A percentile compares a stretch with the other conserved stretches of the same genome.
Conservation (phyloP, 1,140 invertebrate species). For the Leptinotarsa texana region DNA sequence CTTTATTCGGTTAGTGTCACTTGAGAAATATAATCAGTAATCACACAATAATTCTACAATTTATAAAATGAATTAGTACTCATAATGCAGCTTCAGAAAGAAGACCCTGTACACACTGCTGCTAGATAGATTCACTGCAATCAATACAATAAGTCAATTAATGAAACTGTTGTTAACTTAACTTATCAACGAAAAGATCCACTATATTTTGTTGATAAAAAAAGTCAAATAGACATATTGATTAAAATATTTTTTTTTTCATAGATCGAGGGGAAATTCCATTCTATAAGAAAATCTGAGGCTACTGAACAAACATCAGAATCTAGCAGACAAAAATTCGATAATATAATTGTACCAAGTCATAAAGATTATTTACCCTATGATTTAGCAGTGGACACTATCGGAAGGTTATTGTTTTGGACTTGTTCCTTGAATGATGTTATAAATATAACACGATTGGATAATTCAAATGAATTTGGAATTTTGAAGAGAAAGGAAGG, state of each 20-base stretch:
- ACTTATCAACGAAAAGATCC: too few relatives aligned
- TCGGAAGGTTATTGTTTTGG: slow-evolving; percentile 85
- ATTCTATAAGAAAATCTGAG: slow-evolving; percentile 72
- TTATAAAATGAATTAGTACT: too few relatives aligned
- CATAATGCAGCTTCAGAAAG: too few relatives aligned
- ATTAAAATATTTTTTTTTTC: slow-evolving; percentile 19
- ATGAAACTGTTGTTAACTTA: too few relatives aligned
- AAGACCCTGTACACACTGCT: too few relatives aligned
- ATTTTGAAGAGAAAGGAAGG: slow-evolving; percentile 73
- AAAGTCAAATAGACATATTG: too few relatives aligned
- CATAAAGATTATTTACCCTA: slow-evolving; percentile 62
- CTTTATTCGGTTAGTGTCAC: too few relatives aligned
- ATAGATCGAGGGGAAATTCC: slow-evolving; percentile 77
- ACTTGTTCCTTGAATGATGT: slow-evolving; percentile 79
- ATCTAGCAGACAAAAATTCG: not conserved
- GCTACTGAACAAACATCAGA: slow-evolving; percentile 66
- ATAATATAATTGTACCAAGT: not conserved
- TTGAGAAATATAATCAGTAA: too few relatives aligned
- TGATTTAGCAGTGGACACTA: slow-evolving; percentile 84
- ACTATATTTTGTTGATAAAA: too few relatives aligned
- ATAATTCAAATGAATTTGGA: slow-evolving; percentile 69
- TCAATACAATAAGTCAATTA: too few relatives aligned
- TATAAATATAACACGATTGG: slow-evolving; percentile 84
- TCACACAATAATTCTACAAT: too few relatives aligned
- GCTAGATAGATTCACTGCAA: too few relatives aligned